Conservation (phyloP, 2,113 vertebrate species). For the Antennarius striatus region DNA sequence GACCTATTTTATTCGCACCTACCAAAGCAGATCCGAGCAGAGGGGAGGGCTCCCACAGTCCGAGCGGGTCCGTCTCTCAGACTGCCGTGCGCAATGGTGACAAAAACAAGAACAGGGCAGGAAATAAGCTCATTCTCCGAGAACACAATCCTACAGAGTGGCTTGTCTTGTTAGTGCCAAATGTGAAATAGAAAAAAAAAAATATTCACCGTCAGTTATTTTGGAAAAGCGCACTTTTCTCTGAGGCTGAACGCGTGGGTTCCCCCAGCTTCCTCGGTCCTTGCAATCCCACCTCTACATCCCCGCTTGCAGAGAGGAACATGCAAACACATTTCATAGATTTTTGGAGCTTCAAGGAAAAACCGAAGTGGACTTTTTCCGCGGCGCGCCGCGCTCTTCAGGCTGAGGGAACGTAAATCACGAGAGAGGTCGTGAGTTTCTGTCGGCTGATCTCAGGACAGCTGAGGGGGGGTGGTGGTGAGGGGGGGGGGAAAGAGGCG, state of each 20-base stretch:
- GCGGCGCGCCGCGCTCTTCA: slow-evolving; percentile 1
- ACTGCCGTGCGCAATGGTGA: slow-evolving; percentile 77
- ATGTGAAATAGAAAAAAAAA: slow-evolving; percentile 48
- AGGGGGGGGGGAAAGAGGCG: background rate
- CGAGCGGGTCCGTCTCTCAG: slow-evolving; percentile 80
- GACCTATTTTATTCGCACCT: slow-evolving; percentile 81
- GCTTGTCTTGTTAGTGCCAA: slow-evolving; percentile 53
- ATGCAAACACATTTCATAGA: slow-evolving; percentile 88
- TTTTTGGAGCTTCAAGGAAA: slow-evolving; percentile 89
- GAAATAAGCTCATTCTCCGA: slow-evolving; percentile 71
- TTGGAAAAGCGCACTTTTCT: slow-evolving; percentile 79
- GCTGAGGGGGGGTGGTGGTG: slow-evolving; percentile 7
- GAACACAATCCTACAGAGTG: slow-evolving; percentile 67
- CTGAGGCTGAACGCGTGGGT: slow-evolving; percentile 83
- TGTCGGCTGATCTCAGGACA: slow-evolving; percentile 24
- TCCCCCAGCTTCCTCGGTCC: slow-evolving; percentile 83
- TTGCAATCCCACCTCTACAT: slow-evolving; percentile 90
- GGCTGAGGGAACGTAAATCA: background rate
- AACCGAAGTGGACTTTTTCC: slow-evolving; percentile 87
- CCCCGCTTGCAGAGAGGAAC: slow-evolving; percentile 85
- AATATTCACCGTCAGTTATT: slow-evolving; percentile 64
- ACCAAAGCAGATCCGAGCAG: slow-evolving; percentile 80
- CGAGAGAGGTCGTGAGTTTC: slow-evolving; percentile 11
- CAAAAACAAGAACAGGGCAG: slow-evolving; percentile 65
- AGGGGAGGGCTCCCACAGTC: slow-evolving; percentile 83